A percentile compares a stretch with the other conserved stretches of the same genome.
Evolutionary conservation across 2,797 vertebrate genomes (phyloP).

Genomic region (Lutjanus campechanus): DNA sequence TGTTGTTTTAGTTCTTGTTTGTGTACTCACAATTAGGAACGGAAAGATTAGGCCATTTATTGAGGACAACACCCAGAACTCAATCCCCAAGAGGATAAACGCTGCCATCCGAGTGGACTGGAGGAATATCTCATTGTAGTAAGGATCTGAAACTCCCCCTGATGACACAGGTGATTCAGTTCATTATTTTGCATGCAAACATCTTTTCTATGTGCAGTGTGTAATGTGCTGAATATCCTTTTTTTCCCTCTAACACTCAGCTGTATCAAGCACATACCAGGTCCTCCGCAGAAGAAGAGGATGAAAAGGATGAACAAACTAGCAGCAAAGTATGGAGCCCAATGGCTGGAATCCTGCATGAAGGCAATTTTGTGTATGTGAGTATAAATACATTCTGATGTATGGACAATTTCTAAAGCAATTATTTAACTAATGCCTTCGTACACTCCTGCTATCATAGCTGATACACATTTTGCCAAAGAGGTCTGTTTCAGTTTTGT

Average conservation of each 20-base stretch:
- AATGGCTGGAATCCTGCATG: conserved; percentile 81
- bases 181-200: background rate
- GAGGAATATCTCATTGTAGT: conserved; percentile 87
- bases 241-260: too few species aligned
- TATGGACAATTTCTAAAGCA: background rate
- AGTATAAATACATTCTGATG: background rate
- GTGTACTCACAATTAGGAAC: conserved; percentile 87
- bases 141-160: conserved; percentile 77
- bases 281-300: conserved; percentile 86
- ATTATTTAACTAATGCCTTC: background rate
- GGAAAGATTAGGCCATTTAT: conserved; percentile 86
- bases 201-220: background rate
- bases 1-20: background rate
- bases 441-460: background rate
- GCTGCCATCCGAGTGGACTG: conserved; percentile 88
- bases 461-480: background rate
- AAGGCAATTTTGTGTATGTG: background rate
- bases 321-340: conserved; percentile 86
- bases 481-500: background rate
- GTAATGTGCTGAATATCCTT: background rate
- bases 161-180: background rate
- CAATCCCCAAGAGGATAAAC: conserved; percentile 79
- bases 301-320: conserved; percentile 84
- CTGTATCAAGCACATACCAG: conserved; percentile 80
- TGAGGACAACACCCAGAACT: conserved; percentile 78